Conservation (phyloP, 2,113 vertebrate genomes). For the Stegostoma tigrinum region DNA sequence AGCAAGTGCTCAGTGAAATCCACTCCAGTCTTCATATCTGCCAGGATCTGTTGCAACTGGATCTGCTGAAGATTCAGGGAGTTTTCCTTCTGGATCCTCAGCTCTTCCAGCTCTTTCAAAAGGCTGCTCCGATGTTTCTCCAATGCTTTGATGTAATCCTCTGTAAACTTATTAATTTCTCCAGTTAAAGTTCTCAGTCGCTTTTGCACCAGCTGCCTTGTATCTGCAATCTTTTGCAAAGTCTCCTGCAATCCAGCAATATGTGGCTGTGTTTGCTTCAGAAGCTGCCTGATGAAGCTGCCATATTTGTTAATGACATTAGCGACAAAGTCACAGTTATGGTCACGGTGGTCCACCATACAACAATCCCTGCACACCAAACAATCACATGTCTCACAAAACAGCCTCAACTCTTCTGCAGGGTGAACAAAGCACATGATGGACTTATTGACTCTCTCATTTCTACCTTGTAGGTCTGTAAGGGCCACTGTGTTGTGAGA, state of each 20-base stretch:
- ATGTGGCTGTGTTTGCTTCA: conserved; percentile 59
- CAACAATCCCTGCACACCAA: conserved; percentile 71
- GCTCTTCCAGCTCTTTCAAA: conserved; percentile 68
- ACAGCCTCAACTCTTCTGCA: conserved; percentile 73
- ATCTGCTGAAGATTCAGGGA: conserved; percentile 72
- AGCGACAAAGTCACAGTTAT: conserved; percentile 56
- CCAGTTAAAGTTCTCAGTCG: conserved; percentile 50
- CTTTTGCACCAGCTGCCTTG: conserved; percentile 50
- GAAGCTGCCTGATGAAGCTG: conserved; percentile 62
- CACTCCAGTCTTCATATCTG: conserved; percentile 64
- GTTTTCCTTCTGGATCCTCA: conserved; percentile 65
- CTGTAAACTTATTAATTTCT: conserved; percentile 64
- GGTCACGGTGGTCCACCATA: conserved; percentile 66
- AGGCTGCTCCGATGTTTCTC: conserved; percentile 68
- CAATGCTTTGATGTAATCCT: conserved; percentile 64
- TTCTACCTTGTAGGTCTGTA: conserved; percentile 59
- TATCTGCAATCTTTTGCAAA: conserved; percentile 54
- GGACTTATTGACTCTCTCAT: conserved; percentile 52
- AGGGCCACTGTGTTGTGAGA: conserved; percentile 62
- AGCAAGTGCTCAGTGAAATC: conserved; percentile 75
- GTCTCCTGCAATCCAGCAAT: conserved; percentile 58
- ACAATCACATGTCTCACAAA: conserved; percentile 76
- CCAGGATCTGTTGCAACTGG: conserved; percentile 74
- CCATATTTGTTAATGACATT: conserved; percentile 64
- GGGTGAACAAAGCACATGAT: conserved; percentile 70